phyloP scores from a whole-genome alignment of 1,140 invertebrate genomes.

The Meloidogyne exigua region DNA sequence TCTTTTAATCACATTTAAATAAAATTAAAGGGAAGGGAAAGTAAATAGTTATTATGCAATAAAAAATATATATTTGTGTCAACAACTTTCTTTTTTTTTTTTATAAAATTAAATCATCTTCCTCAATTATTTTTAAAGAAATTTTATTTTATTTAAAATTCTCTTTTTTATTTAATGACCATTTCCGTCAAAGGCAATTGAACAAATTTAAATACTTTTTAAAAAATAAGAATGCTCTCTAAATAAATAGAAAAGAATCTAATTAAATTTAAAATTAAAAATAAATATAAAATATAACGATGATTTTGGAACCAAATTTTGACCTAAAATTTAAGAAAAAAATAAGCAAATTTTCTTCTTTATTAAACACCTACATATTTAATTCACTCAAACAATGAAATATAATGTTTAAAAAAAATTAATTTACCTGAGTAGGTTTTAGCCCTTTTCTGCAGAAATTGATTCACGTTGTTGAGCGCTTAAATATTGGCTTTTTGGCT shows the following conservation, averaged over 20 bases:
- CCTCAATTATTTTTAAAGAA: background rate
- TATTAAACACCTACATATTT: background rate
- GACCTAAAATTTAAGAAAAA: conserved; percentile 75
- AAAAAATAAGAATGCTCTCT: background rate
- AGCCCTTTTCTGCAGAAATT: conserved; percentile 83
- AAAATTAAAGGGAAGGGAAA: background rate
- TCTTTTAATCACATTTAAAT: background rate
- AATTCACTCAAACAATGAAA: no score
- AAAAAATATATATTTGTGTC: background rate
- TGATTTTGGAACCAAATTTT: conserved; percentile 94
- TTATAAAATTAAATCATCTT: background rate
- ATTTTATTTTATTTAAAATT: background rate
- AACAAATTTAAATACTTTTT: background rate
- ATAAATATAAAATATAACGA: no score
- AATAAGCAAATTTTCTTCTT: background rate
- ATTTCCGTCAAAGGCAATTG: background rate
- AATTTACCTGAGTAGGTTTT: conserved; percentile 81
- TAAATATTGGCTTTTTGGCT: conserved; percentile 86
- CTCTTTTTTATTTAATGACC: background rate
- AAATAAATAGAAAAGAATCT: background rate
- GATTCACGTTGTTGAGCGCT: conserved; percentile 93
- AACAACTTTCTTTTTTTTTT: background rate
- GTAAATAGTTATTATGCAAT: background rate
- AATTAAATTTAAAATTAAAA: background rate
- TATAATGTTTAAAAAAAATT: no score